Percentiles rank a stretch among this genome's conserved stretches.
Conservation (phyloP, 2,797 vertebrate genomes). For the Hylomyscus alleni region DNA sequence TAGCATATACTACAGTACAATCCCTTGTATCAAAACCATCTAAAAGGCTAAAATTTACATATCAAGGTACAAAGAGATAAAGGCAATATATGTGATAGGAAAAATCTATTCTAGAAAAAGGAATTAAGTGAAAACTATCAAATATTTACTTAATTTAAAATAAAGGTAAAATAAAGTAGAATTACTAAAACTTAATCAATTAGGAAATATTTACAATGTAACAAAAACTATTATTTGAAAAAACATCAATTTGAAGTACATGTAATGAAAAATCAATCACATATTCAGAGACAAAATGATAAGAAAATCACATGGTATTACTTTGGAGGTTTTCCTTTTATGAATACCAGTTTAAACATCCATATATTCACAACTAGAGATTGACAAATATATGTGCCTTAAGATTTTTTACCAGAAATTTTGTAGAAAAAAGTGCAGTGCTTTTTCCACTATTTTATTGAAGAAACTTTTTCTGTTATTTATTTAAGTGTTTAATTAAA, state of each 20-base stretch:
- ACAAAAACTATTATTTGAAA: background rate
- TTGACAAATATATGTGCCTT: background rate
- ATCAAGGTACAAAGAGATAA: background rate
- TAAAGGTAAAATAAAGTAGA: background rate
- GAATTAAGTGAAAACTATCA: background rate
- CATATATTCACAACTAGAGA: background rate
- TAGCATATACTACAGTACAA: background rate
- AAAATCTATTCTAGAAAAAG: background rate
- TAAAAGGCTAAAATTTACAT: background rate
- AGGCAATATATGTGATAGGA: background rate
- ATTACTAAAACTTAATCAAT: background rate
- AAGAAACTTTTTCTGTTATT: background rate
- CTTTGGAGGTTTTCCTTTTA: background rate
- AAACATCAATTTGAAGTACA: background rate
- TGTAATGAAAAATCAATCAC: background rate
- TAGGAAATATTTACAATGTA: background rate
- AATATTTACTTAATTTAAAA: background rate
- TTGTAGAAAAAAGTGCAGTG: background rate
- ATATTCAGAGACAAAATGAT: background rate
- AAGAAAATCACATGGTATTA: background rate
- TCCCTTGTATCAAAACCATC: too few species aligned
- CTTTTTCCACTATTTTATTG: background rate
- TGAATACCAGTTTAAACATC: background rate
- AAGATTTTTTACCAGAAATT: background rate
- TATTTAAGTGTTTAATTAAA: slow-evolving; percentile 22